Conservation (phyloP, 2,888 invertebrate species). For the Protodeltote pygarga region DNA sequence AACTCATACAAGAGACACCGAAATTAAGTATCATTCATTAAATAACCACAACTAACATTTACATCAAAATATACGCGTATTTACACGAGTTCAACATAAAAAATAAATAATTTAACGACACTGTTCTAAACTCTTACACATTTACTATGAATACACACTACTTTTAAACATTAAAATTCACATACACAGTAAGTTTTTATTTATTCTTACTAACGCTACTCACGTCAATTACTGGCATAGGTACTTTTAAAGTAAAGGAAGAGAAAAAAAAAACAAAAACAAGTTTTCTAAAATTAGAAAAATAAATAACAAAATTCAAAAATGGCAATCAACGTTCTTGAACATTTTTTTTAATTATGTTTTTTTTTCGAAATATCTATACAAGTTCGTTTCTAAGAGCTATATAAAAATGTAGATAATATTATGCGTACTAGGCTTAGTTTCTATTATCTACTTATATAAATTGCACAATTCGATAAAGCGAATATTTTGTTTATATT, state of each 20-base stretch:
- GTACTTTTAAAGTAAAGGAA: conserved; percentile 58
- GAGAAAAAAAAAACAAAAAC: conserved; percentile 66
- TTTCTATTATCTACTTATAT: conserved; percentile 75
- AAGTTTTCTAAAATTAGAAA: conserved; percentile 76
- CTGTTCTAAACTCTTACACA: conserved; percentile 78
- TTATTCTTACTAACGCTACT: conserved; percentile 63
- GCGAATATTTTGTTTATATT: conserved; percentile 73
- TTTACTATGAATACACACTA: conserved; percentile 80
- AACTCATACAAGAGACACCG: conserved; percentile 61
- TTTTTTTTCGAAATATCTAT: conserved; percentile 58
- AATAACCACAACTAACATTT: conserved; percentile 82
- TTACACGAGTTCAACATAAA: conserved; percentile 85
- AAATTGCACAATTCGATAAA: conserved; percentile 86
- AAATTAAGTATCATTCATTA: conserved; percentile 72
- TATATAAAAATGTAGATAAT: conserved; percentile 59
- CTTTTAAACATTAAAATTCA: conserved; percentile 71
- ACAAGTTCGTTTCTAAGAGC: conserved; percentile 61
- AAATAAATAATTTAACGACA: conserved; percentile 86
- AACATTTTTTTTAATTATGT: conserved; percentile 47
- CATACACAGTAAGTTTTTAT: conserved; percentile 73
- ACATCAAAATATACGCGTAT: conserved; percentile 80
- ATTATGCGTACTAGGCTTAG: conserved; percentile 76
- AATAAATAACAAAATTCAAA: conserved; percentile 82
- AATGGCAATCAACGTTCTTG: conserved; percentile 70
- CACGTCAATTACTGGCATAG: conserved; percentile 82